phyloP scores from a whole-genome alignment of 2,113 vertebrate species.

The Empidonax traillii region DNA sequence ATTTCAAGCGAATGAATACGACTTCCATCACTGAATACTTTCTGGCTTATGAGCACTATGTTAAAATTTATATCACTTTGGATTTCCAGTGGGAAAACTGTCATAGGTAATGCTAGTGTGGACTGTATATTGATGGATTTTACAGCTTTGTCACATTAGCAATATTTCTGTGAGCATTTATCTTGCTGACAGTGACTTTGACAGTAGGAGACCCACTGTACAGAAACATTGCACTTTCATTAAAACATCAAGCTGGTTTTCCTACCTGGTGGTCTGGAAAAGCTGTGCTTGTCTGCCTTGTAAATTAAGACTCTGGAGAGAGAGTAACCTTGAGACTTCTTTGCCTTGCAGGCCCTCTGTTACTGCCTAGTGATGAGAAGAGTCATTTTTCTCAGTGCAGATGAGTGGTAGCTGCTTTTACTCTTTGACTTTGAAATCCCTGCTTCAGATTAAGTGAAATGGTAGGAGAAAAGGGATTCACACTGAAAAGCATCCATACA shows the following conservation, averaged over 20 bases:
- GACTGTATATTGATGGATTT: slow-evolving; percentile 3
- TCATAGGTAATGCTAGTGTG: neutral
- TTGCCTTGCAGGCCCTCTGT: neutral
- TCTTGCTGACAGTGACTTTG: slow-evolving; percentile 16
- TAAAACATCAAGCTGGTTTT: slow-evolving; percentile 4
- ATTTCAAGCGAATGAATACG: neutral
- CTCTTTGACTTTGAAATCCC: neutral
- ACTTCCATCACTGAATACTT: neutral
- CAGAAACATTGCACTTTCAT: neutral
- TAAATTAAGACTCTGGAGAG: neutral
- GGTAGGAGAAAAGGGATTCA: neutral
- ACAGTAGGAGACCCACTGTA: neutral
- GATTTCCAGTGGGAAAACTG: neutral
- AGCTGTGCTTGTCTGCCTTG: neutral
- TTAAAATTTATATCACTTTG: neutral
- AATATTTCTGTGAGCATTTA: neutral
- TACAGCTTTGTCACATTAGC: slow-evolving; percentile 24
- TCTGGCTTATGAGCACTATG: neutral
- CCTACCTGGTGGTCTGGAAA: neutral
- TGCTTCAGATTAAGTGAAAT: neutral
- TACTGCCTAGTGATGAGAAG: neutral
- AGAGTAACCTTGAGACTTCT: neutral
- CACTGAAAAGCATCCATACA: neutral
- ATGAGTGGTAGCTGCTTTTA: neutral
- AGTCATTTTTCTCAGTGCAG: neutral